Evolutionary conservation across 2,113 vertebrate genomes (phyloP).

Genomic region (Silurus asotus): DNA sequence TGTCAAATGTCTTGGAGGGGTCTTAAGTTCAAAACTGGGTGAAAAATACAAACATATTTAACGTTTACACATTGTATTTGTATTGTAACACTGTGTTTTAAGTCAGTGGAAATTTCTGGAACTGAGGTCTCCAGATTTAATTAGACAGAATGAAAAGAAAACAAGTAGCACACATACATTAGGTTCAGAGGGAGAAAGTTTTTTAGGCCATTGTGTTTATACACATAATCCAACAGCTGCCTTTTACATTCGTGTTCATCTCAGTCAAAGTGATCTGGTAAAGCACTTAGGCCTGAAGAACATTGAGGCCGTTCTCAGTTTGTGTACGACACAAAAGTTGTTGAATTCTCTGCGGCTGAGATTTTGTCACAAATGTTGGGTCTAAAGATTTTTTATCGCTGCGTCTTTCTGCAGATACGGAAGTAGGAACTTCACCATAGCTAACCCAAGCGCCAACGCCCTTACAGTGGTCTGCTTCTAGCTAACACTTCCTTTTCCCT

Average conservation of each 20-base stretch:
- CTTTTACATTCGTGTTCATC: constrained; percentile 10
- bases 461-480: constrained; percentile 19
- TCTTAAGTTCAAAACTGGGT: neutral
- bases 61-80: neutral
- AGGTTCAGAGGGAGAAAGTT: constrained; percentile 26
- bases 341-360: neutral
- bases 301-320: neutral
- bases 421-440: constrained; percentile 38
- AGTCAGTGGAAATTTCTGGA: neutral
- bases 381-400: neutral
- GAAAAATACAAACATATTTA: neutral
- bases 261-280: constrained; percentile 26
- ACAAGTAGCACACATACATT: neutral
- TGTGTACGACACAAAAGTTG: neutral
- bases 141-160: neutral
- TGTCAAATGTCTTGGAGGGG: neutral
- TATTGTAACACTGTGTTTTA: neutral
- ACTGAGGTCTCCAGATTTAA: constrained; percentile 1
- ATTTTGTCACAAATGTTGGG: neutral
- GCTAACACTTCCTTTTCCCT: constrained; percentile 40
- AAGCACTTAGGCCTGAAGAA: neutral
- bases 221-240: constrained; percentile 20
- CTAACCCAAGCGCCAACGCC: constrained; percentile 35
- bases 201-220: neutral
- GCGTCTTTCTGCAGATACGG: constrained; percentile 19